Conservation (phyloP, 2,888 invertebrate genomes). For the Drosophila antonietae region DNA sequence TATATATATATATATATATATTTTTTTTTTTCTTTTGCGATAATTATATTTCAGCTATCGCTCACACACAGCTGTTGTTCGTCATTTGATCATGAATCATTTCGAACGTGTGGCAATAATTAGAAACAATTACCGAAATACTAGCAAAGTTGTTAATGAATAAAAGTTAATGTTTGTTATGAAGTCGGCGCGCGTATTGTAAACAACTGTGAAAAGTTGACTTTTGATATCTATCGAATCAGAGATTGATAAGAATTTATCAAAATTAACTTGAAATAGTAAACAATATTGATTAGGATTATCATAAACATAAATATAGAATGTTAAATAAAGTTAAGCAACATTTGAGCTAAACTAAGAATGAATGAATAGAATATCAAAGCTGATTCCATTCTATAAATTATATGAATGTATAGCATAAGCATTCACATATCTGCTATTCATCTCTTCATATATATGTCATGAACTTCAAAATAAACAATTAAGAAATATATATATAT, state of each 20-base stretch:
- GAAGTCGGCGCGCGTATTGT: background rate
- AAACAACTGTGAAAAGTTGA: background rate
- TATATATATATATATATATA: background rate
- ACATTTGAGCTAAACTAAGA: background rate
- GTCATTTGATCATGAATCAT: slow-evolving; percentile 6
- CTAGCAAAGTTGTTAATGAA: background rate
- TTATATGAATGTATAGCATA: too few relatives aligned
- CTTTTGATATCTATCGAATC: background rate
- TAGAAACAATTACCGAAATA: slow-evolving; percentile 4
- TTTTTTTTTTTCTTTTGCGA: too few relatives aligned
- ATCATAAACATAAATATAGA: background rate
- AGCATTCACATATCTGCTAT: too few relatives aligned
- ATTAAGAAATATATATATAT: too few relatives aligned
- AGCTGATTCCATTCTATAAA: too few relatives aligned
- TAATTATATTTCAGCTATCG: background rate
- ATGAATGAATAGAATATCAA: too few relatives aligned
- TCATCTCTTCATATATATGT: too few relatives aligned
- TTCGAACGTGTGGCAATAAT: background rate
- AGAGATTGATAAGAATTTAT: background rate
- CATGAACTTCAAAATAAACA: too few relatives aligned
- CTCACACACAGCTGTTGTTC: background rate
- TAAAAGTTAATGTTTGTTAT: too few relatives aligned
- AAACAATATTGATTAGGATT: background rate
- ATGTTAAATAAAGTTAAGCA: background rate
- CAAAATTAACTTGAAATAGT: background rate